phyloP scores from a whole-genome alignment of 2,888 invertebrate species.

The Drosophila niveifrons region DNA sequence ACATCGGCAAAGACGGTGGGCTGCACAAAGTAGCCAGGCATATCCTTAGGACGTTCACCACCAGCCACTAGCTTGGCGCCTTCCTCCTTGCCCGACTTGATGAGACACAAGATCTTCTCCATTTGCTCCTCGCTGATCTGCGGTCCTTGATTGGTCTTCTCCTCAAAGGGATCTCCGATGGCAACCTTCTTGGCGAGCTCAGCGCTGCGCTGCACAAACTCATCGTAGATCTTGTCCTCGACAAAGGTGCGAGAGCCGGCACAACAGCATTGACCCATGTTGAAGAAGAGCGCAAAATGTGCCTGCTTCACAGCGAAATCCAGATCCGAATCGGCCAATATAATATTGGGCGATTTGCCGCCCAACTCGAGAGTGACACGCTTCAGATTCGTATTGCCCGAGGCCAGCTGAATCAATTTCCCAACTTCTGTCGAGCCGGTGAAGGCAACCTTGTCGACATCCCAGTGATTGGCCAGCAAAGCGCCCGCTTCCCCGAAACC shows the following conservation, averaged over 20 bases:
- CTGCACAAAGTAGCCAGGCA: conserved; percentile 92
- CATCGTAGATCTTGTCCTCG: conserved; percentile 95
- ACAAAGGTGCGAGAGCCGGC: conserved; percentile 97
- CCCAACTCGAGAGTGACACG: conserved; percentile 96
- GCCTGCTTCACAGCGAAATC: conserved; percentile 92
- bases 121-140: conserved; percentile 95
- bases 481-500: conserved; percentile 95
- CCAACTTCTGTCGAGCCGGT: conserved; percentile 97
- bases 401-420: conserved; percentile 91
- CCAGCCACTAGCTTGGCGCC: conserved; percentile 95
- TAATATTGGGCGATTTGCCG: conserved; percentile 97
- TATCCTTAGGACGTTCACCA: conserved; percentile 88
- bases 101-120: conserved; percentile 92
- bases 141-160: conserved; percentile 94
- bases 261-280: conserved; percentile 97
- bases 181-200: conserved; percentile 91
- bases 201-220: conserved; percentile 93
- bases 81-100: conserved; percentile 92
- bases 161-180: conserved; percentile 95
- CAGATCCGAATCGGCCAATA: conserved; percentile 93
- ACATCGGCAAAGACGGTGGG: conserved; percentile 96
- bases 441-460: conserved; percentile 96
- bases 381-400: conserved; percentile 91
- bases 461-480: conserved; percentile 90
- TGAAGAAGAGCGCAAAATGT: conserved; percentile 95